A percentile compares a stretch with the other conserved stretches of the same genome.
Conservation (phyloP, 2,113 vertebrate genomes). For the Gambusia affinis region DNA sequence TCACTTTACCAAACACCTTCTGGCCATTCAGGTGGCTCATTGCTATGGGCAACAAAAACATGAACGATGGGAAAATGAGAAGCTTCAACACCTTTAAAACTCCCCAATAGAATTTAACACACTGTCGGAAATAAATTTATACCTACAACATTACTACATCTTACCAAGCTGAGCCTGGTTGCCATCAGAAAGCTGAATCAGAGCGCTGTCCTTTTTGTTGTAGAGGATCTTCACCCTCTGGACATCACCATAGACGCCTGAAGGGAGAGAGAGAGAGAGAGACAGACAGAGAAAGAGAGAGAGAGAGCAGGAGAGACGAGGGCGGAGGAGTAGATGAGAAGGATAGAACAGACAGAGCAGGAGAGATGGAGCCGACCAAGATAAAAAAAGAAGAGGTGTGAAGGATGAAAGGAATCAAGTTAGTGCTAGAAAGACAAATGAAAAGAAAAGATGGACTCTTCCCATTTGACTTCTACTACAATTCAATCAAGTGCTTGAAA, state of each 20-base stretch:
- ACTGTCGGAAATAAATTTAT: no score
- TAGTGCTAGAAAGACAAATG: constrained; percentile 85
- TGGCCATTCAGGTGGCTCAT: constrained; percentile 99
- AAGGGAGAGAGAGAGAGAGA: constrained; percentile 67
- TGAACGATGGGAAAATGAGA: no score
- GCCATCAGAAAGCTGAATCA: constrained; percentile 97
- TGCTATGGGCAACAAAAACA: constrained; percentile 70
- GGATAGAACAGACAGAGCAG: constrained; percentile 74
- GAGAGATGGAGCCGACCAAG: constrained; percentile 78
- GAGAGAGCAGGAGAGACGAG: constrained; percentile 45
- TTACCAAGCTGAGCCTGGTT: constrained; percentile 98
- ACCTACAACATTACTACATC: constrained; percentile 28
- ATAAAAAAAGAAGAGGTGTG: constrained; percentile 73
- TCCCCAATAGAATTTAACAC: no score
- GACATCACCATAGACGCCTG: constrained; percentile 98
- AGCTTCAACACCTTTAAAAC: neutral
- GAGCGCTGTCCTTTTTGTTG: constrained; percentile 99
- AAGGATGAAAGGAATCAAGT: constrained; percentile 80
- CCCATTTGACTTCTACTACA: constrained; percentile 60
- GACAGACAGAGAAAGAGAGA: constrained; percentile 38
- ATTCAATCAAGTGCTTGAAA: constrained; percentile 38
- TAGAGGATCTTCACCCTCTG: constrained; percentile 99
- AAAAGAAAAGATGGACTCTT: constrained; percentile 71
- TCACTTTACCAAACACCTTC: constrained; percentile 98
- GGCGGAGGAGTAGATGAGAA: constrained; percentile 68